Conservation (phyloP, 2,888 invertebrate genomes). For the Patella pellucida region DNA sequence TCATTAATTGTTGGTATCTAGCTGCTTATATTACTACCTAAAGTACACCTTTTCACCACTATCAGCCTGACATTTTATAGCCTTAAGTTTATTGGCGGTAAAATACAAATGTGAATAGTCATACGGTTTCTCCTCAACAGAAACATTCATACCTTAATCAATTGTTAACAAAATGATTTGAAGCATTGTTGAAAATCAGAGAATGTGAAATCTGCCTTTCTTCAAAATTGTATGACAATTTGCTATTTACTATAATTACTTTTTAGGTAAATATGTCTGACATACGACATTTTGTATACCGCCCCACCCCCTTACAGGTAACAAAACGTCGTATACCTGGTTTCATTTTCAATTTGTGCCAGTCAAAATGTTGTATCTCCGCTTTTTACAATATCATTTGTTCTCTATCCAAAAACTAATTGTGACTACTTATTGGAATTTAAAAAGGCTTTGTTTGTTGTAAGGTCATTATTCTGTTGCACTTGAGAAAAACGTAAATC, state of each 20-base stretch:
- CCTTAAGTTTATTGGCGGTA: neutral
- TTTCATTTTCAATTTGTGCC: too few relatives aligned
- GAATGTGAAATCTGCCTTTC: neutral
- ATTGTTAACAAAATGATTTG: neutral
- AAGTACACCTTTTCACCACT: neutral
- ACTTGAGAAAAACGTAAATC: too few relatives aligned
- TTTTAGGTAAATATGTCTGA: too few relatives aligned
- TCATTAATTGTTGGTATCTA: neutral
- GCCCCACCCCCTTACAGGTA: too few relatives aligned
- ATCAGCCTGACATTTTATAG: neutral
- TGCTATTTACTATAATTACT: neutral
- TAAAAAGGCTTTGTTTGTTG: too few relatives aligned
- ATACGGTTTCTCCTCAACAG: neutral
- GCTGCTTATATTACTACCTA: neutral
- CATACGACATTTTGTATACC: neutral
- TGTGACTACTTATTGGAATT: too few relatives aligned
- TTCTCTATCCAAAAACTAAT: too few relatives aligned
- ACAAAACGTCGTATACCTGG: too few relatives aligned
- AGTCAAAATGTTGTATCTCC: too few relatives aligned
- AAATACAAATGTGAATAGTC: neutral
- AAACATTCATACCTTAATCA: neutral
- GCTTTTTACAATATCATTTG: too few relatives aligned
- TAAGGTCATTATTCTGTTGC: too few relatives aligned
- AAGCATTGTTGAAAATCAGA: neutral
- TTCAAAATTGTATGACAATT: neutral